Evolutionary conservation across 2,113 vertebrate species (phyloP).

Genomic region (Plestiodon gilberti): DNA sequence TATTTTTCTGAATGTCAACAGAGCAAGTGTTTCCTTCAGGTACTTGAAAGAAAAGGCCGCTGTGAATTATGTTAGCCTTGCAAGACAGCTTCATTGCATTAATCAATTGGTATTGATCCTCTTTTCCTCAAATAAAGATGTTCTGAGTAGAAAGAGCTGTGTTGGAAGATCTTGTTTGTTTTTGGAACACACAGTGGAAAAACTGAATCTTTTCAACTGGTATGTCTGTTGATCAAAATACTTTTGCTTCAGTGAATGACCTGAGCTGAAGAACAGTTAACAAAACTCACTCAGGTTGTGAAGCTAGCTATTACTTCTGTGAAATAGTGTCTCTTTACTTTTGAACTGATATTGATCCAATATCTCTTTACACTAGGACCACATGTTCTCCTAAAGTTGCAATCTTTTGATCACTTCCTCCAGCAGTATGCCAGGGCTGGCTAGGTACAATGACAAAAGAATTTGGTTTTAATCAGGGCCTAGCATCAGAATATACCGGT

Average conservation of each 20-base stretch:
- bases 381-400: background rate
- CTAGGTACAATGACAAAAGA: background rate
- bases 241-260: background rate
- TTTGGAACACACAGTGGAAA: slow-evolving; percentile 20
- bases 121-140: slow-evolving; percentile 46
- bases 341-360: background rate
- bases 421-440: background rate
- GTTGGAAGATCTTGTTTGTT: slow-evolving; percentile 30
- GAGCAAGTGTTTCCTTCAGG: slow-evolving; percentile 45
- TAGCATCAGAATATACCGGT: background rate
- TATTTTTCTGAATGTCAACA: slow-evolving; percentile 62
- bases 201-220: background rate
- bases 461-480: background rate
- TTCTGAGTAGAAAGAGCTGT: slow-evolving; percentile 25
- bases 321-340: background rate
- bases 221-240: background rate
- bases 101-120: slow-evolving; percentile 30
- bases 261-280: background rate
- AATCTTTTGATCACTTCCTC: background rate
- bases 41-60: slow-evolving; percentile 41
- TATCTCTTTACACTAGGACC: background rate
- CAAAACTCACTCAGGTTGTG: background rate
- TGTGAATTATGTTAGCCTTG: slow-evolving; percentile 10
- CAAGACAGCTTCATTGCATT: slow-evolving; percentile 41
- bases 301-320: background rate